Evolutionary conservation across 2,888 invertebrate genomes (phyloP).

Genomic region (Cynaeus angustus): DNA sequence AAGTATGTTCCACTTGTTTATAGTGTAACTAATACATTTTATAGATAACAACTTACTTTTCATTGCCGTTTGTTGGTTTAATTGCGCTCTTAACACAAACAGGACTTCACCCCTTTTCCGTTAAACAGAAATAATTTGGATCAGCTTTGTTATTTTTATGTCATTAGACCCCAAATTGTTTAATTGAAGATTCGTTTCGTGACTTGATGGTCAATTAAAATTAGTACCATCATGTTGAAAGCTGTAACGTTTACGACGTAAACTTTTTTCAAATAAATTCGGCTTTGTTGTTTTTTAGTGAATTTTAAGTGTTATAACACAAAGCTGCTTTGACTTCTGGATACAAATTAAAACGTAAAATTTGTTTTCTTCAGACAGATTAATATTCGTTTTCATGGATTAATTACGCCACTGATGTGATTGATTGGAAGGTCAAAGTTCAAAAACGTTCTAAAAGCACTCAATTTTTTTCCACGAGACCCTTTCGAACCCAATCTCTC

Average conservation of each 20-base stretch:
- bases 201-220: conserved; percentile 22
- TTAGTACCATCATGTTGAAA: conserved; percentile 9
- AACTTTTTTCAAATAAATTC: conserved; percentile 1
- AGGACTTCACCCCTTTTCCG: conserved; percentile 11
- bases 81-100: conserved; percentile 3
- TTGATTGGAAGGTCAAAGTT: conserved; percentile 6
- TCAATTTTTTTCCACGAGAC: background rate
- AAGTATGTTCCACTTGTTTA: conserved; percentile 6
- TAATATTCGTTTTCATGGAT: background rate
- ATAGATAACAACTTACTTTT: conserved; percentile 9
- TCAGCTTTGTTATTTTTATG: conserved; percentile 9
- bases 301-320: too few species aligned
- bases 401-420: conserved; percentile 1
- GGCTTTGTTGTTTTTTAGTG: too few species aligned
- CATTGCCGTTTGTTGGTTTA: conserved; percentile 11
- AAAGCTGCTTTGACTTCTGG: background rate
- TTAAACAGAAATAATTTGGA: conserved; percentile 5
- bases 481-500: conserved; percentile 2
- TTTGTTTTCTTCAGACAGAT: too few species aligned
- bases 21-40: conserved; percentile 24
- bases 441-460: background rate
- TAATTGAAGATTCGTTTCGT: conserved; percentile 19
- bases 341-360: too few species aligned
- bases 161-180: conserved; percentile 7
- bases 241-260: conserved; percentile 22